A percentile compares a stretch with the other conserved stretches of the same genome.
Conservation (phyloP, 2,797 vertebrate species). For the Mus spretus region DNA sequence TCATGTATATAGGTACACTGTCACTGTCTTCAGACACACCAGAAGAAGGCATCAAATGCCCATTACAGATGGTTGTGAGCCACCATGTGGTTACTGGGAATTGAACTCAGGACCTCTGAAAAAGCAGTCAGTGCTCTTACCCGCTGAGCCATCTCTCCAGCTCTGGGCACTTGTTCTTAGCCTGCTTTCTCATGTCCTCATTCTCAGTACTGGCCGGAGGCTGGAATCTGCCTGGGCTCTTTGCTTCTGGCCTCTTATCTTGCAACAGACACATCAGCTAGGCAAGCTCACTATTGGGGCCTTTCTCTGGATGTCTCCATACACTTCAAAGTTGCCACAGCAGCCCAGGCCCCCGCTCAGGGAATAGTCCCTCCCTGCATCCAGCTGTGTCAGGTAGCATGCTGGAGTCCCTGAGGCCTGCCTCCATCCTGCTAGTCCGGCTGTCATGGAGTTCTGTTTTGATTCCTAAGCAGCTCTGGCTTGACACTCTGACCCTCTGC, state of each 20-base stretch:
- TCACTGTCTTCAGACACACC: no score
- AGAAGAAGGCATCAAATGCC: no score
- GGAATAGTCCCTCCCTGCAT: neutral
- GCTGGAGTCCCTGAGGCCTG: neutral
- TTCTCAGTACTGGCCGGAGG: neutral
- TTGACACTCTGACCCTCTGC: neutral
- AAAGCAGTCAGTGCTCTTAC: no score
- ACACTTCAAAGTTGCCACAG: neutral
- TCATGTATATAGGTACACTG: no score
- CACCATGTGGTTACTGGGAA: no score
- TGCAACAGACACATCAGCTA: neutral
- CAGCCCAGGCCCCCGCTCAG: neutral
- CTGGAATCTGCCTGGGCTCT: neutral
- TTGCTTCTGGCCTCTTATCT: neutral
- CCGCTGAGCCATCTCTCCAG: no score
- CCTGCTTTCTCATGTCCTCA: neutral
- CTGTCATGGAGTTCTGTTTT: neutral
- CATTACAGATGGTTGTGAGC: no score
- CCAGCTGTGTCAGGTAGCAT: neutral
- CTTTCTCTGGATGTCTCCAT: neutral
- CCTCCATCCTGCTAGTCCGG: neutral
- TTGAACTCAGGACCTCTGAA: no score
- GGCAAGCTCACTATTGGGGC: neutral
- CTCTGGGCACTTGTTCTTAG: neutral
- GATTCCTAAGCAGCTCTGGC: neutral